These are phyloP conservation scores for Dicycla oo DNA, from an alignment of 2,888 invertebrate species.

Conservation along the genomic window DNA sequence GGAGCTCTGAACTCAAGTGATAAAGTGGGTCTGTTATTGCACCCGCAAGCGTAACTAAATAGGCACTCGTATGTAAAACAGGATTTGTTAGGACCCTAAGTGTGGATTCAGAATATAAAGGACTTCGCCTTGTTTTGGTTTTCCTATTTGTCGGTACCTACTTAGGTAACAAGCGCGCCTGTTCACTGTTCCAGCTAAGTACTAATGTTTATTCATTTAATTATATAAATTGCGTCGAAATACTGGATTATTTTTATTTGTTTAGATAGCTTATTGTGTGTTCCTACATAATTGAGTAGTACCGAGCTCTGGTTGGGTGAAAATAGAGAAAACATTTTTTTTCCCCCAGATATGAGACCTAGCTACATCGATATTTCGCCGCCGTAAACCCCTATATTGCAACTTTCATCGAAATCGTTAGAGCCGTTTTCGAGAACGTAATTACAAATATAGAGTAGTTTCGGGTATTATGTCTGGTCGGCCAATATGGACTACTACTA, in stretches of 20 bases:
- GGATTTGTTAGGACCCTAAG: constrained; percentile 42
- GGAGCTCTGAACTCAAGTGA: constrained; percentile 50
- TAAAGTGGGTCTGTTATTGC: constrained; percentile 58
- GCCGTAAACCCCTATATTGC: no score
- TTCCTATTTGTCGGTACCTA: constrained; percentile 26
- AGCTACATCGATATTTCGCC: no score
- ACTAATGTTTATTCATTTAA: constrained; percentile 17
- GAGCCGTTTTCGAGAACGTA: no score
- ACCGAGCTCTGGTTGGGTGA: no score
- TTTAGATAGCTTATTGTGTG: neutral
- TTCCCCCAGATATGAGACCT: no score
- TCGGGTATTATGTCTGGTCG: no score
- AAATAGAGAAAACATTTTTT: no score
- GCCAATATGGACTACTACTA: no score
- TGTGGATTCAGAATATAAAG: constrained; percentile 12
- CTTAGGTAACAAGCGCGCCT: neutral
- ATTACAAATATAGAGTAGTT: no score
- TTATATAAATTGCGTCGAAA: neutral
- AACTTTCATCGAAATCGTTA: no score
- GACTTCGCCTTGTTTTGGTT: constrained; percentile 11
- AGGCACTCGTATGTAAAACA: constrained; percentile 53
- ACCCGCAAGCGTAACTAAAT: constrained; percentile 55
- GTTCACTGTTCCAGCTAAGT: neutral
- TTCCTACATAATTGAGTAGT: neutral
- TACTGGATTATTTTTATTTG: neutral